phyloP scores from a whole-genome alignment of 92 coral and sea anemone genomes.

The Isaurus tuberculatus region DNA sequence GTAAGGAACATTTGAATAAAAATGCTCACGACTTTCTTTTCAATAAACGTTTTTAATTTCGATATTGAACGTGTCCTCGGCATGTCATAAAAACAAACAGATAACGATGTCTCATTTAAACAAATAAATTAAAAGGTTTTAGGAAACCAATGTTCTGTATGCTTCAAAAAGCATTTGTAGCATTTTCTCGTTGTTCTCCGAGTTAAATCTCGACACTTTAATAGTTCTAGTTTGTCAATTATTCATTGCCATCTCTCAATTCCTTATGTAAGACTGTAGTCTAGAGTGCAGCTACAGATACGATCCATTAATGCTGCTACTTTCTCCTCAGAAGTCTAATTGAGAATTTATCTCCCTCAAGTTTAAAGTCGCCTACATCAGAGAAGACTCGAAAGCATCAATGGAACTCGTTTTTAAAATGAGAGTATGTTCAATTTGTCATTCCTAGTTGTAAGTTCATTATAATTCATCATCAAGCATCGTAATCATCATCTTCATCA shows the following conservation, averaged over 20 bases:
- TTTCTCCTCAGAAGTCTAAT: neutral
- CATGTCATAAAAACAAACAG: neutral
- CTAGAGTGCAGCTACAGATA: neutral
- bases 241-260: neutral
- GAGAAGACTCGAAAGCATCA: neutral
- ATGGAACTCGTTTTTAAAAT: neutral
- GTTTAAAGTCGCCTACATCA: neutral
- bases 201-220: neutral
- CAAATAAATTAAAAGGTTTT: neutral
- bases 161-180: neutral
- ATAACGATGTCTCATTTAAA: neutral
- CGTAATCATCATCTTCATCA: constrained; percentile 43
- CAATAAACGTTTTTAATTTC: neutral
- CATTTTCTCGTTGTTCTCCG: neutral
- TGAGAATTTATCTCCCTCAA: neutral
- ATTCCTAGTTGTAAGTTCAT: neutral
- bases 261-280: neutral
- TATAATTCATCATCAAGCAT: neutral
- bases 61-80: neutral
- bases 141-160: neutral
- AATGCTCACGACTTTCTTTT: too few species aligned
- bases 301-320: neutral
- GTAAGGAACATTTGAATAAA: too few species aligned
- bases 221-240: neutral
- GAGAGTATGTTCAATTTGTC: neutral